phyloP scores from a whole-genome alignment of 2,113 vertebrate species.

The Caloenas nicobarica region DNA sequence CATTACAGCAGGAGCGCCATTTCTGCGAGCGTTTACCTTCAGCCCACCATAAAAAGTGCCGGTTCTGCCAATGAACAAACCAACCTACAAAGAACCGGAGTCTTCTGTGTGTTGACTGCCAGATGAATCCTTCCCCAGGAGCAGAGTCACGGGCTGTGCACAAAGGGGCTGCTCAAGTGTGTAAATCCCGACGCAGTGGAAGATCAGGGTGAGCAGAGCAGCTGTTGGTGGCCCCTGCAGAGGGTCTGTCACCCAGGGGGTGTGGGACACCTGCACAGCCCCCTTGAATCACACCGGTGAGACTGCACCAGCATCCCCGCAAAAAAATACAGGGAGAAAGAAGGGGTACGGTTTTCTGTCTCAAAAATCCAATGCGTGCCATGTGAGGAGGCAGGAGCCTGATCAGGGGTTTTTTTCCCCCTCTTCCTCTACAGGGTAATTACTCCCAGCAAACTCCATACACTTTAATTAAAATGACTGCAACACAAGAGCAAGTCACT shows the following conservation, averaged over 20 bases:
- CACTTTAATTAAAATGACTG: conserved; percentile 79
- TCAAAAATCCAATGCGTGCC: neutral
- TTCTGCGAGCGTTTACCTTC: neutral
- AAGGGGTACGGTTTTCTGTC: neutral
- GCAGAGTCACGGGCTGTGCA: accelerated
- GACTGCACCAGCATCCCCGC: neutral
- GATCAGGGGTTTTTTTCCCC: neutral
- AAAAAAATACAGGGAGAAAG: neutral
- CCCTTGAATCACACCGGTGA: neutral
- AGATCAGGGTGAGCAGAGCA: neutral
- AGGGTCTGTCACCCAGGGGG: neutral
- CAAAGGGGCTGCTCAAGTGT: neutral
- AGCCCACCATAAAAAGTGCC: neutral
- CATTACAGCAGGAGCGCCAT: neutral
- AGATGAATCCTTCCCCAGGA: neutral
- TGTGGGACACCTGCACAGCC: neutral
- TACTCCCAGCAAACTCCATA: conserved; percentile 73
- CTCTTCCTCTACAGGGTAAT: conserved; percentile 67
- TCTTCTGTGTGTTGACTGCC: accelerated
- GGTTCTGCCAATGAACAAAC: neutral
- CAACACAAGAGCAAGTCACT: conserved; percentile 71
- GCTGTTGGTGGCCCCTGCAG: neutral
- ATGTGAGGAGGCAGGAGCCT: neutral
- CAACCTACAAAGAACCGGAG: neutral
- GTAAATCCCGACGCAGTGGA: neutral